phyloP scores from a whole-genome alignment of 2,797 vertebrate genomes.

The Falco concolor region DNA sequence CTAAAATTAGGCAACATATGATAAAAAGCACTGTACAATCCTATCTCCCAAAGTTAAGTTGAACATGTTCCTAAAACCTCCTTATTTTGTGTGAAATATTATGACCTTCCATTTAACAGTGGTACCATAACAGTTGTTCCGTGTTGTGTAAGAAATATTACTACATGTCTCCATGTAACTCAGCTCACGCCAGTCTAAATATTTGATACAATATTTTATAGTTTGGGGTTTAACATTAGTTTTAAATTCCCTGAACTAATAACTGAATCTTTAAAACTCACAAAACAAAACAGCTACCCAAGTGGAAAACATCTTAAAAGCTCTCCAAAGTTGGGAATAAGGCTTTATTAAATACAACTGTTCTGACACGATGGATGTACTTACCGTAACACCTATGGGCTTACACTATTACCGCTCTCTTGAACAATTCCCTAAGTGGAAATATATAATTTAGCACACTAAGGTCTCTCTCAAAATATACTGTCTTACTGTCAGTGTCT shows the following conservation, averaged over 20 bases:
- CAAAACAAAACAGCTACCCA: slow-evolving; percentile 61
- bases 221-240: slow-evolving; percentile 49
- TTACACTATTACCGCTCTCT: slow-evolving; percentile 62
- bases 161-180: slow-evolving; percentile 47
- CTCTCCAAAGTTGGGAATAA: slow-evolving; percentile 65
- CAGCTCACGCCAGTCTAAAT: slow-evolving; percentile 46
- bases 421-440: slow-evolving; percentile 59
- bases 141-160: slow-evolving; percentile 34
- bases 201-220: slow-evolving; percentile 61
- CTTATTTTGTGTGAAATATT: slow-evolving; percentile 11
- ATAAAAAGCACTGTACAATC: background rate
- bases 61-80: background rate
- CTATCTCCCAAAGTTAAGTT: background rate
- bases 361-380: slow-evolving; percentile 64
- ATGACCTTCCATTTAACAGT: slow-evolving; percentile 9
- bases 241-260: slow-evolving; percentile 67
- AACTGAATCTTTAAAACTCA: slow-evolving; percentile 61
- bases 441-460: slow-evolving; percentile 70
- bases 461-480: slow-evolving; percentile 29
- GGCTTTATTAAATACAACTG: slow-evolving; percentile 68
- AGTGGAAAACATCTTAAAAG: slow-evolving; percentile 74
- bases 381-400: slow-evolving; percentile 62
- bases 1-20: background rate
- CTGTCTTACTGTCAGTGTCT: background rate
- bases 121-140: slow-evolving; percentile 31